Evolutionary conservation across 2,888 invertebrate genomes (phyloP), one percentile per base, ranked within the genome.

Genomic region (Catocala nupta): DNA sequence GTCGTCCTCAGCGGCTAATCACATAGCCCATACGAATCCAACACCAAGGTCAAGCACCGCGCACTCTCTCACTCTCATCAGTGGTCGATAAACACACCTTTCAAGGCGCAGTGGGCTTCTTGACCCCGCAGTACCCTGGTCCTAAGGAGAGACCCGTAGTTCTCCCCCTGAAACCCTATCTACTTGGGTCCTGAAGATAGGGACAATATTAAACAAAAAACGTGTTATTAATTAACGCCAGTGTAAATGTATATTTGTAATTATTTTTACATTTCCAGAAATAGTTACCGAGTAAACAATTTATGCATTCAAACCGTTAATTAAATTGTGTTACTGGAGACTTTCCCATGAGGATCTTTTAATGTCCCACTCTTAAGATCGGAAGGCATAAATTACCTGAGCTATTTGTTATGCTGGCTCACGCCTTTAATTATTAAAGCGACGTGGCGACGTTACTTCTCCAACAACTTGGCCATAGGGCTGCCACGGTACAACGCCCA

Each of bases 351-450:
- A 87, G 88, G 83, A 88, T 84, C 83, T 88, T 88, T 88, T 87
- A 90, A 89, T 86, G 87, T 85, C 81, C 80, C 81, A 86, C 87
- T 90, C 86, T 84, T 88, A 88, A 88, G 87, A 87, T 87, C 84
- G 84, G 83, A 85, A 85, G 79, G 84, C 86, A 88, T 90, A 89
- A 90, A 88, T 91, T 87, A 90, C 85, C 80, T 80, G 67, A 69
- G 84, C 84, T 85, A 83, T 90, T 91, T 86, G 86, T 88, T 90
- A 90, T 91, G 88, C 90, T 88, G 62, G 71, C 78, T 84, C 86
- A 87, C 83, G 78, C 71, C 63, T 70, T 77, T 70, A 70, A 77
- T 77, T 77, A 74, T 77, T 72, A 71, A 73, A 65, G 68, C 56
- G 68, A 61, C 65, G 25, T 4, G 25, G 25, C 25, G 25, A 25